A percentile compares a stretch with the other conserved stretches of the same genome.
These are phyloP conservation scores for Zaprionus tsacasi DNA, from an alignment of 1,140 invertebrate species.

Conservation along the genomic window DNA sequence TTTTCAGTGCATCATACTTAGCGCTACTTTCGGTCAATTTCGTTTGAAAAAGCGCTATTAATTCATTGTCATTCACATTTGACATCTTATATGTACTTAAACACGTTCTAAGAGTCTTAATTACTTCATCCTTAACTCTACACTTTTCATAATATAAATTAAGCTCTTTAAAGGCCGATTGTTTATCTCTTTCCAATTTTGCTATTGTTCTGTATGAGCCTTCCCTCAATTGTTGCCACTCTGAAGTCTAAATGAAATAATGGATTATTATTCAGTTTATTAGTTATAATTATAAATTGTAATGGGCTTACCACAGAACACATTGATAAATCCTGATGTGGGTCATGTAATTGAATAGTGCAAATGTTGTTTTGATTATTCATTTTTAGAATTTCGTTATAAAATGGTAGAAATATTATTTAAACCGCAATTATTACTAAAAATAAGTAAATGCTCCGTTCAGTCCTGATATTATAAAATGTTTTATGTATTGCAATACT, in stretches of 20 bases:
- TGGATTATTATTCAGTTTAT: neutral
- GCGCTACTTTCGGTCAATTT: slow-evolving; percentile 18
- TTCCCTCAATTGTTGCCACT: slow-evolving; percentile 24
- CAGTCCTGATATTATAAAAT: neutral
- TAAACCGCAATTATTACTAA: neutral
- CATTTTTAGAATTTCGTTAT: slow-evolving; percentile 15
- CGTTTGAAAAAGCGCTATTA: slow-evolving; percentile 8
- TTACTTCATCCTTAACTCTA: slow-evolving; percentile 37
- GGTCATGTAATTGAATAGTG: slow-evolving; percentile 29
- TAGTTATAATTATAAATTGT: too few species aligned
- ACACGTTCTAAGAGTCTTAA: slow-evolving; percentile 22
- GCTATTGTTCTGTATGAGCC: slow-evolving; percentile 13
- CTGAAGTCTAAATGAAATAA: slow-evolving; percentile 4
- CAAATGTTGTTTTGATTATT: slow-evolving; percentile 32
- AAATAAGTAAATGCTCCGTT: slow-evolving; percentile 14
- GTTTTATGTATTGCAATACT: neutral
- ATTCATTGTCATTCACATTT: slow-evolving; percentile 14
- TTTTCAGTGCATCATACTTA: slow-evolving; percentile 7
- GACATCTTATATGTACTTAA: slow-evolving; percentile 33
- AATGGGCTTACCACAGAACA: slow-evolving; percentile 12
- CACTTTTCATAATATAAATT: slow-evolving; percentile 36
- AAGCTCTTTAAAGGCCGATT: slow-evolving; percentile 27
- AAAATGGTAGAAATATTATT: slow-evolving; percentile 8
- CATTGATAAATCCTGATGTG: slow-evolving; percentile 9
- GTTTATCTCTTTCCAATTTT: slow-evolving; percentile 22